Percentiles rank a stretch among this genome's conserved stretches.
These are phyloP conservation scores for Orgyia antiqua DNA, from an alignment of 2,888 invertebrate species.

Conservation along the genomic window DNA sequence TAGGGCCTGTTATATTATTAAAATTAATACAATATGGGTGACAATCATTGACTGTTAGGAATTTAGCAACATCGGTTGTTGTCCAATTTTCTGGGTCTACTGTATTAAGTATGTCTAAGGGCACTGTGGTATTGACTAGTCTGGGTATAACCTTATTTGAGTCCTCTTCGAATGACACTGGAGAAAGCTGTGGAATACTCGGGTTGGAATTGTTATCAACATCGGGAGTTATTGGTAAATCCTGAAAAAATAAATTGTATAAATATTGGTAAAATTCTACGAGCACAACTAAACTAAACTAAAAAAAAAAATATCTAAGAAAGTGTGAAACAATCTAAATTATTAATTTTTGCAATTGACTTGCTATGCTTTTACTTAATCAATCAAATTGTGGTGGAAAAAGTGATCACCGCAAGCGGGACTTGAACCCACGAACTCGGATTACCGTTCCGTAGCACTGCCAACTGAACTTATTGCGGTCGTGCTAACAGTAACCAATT, in stretches of 20 bases:
- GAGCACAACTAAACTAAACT: too few species aligned
- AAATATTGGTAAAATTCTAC: neutral
- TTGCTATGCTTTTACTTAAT: too few species aligned
- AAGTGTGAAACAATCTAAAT: too few species aligned
- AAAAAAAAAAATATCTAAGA: too few species aligned
- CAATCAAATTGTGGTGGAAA: too few species aligned
- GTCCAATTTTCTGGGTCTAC: conserved; percentile 83
- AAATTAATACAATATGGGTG: conserved; percentile 84
- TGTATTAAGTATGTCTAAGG: conserved; percentile 70
- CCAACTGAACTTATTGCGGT: too few species aligned
- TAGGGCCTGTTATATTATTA: conserved; percentile 86
- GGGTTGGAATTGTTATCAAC: conserved; percentile 37
- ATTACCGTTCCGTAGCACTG: too few species aligned
- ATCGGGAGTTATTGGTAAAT: conserved; percentile 36
- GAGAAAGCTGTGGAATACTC: conserved; percentile 37
- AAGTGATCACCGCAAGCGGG: too few species aligned
- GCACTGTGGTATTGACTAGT: conserved; percentile 77
- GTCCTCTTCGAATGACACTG: conserved; percentile 33
- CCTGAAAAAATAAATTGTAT: conserved; percentile 20
- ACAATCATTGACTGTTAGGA: conserved; percentile 92
- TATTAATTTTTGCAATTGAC: too few species aligned
- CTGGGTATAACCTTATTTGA: conserved; percentile 81
- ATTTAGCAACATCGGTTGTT: conserved; percentile 90
- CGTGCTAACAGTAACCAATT: too few species aligned
- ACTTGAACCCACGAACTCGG: too few species aligned